Evolutionary conservation across 2,113 vertebrate species (phyloP).

Genomic region (Tauraco erythrolophus): DNA sequence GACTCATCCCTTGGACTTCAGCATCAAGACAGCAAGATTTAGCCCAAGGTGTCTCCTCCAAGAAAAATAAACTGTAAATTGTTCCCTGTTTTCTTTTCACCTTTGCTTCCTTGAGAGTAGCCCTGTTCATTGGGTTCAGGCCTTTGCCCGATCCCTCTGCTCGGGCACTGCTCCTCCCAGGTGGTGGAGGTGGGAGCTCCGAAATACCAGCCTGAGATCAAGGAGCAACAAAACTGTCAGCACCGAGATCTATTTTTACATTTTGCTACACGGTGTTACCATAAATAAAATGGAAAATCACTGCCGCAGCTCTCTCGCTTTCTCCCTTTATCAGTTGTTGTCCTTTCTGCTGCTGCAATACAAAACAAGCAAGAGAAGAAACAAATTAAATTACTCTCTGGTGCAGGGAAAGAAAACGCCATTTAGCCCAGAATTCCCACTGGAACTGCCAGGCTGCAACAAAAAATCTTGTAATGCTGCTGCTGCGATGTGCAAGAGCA

Average conservation of each 20-base stretch:
- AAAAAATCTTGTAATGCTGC: background rate
- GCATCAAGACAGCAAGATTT: background rate
- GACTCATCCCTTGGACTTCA: background rate
- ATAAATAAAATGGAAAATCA: slow-evolving; percentile 70
- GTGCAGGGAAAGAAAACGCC: background rate
- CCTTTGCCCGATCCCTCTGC: background rate
- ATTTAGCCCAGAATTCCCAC: slow-evolving; percentile 45
- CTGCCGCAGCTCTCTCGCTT: background rate
- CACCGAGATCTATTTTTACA: slow-evolving; percentile 69
- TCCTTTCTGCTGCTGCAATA: slow-evolving; percentile 32
- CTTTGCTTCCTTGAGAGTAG: background rate
- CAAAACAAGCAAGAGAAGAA: slow-evolving; percentile 48
- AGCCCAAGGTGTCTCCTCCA: background rate
- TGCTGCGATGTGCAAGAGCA: background rate
- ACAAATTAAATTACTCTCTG: slow-evolving; percentile 65
- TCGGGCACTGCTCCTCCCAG: background rate
- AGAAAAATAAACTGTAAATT: background rate
- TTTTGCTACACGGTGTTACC: slow-evolving; percentile 48
- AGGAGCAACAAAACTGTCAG: slow-evolving; percentile 65
- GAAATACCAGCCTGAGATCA: slow-evolving; percentile 48
- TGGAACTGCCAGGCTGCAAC: background rate
- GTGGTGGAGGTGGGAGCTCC: background rate
- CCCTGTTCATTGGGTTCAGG: background rate
- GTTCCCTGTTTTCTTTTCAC: background rate
- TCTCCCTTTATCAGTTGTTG: slow-evolving; percentile 1